phyloP scores from a whole-genome alignment of 2,888 invertebrate species.

The Drosophila falleni region DNA sequence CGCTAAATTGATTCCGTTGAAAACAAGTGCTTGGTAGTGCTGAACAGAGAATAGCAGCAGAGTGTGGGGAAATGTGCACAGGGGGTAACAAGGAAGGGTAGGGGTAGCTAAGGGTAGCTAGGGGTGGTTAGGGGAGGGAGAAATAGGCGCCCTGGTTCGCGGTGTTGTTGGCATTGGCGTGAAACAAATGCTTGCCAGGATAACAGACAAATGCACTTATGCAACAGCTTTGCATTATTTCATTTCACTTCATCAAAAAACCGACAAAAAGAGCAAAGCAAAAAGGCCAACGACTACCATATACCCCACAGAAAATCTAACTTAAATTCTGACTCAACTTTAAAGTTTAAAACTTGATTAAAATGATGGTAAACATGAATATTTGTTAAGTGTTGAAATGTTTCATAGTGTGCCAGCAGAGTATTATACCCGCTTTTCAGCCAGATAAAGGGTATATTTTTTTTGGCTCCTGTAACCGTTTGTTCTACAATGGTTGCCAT shows the following conservation, averaged over 20 bases:
- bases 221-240: conserved; percentile 61
- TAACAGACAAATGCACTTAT: conserved; percentile 76
- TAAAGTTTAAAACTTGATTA: no score
- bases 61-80: conserved; percentile 1
- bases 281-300: background rate
- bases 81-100: background rate
- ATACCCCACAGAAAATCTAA: background rate
- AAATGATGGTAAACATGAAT: no score
- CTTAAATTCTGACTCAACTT: no score
- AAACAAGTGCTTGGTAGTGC: conserved; percentile 51
- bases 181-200: conserved; percentile 58
- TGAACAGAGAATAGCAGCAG: background rate
- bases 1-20: conserved; percentile 74
- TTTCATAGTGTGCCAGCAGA: background rate
- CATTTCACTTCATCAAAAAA: conserved; percentile 49
- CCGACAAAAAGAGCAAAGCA: conserved; percentile 22
- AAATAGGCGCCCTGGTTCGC: conserved; percentile 2
- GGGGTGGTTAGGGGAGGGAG: background rate
- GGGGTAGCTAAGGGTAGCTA: background rate
- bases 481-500: conserved; percentile 38
- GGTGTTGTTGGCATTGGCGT: conserved; percentile 28
- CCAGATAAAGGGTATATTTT: background rate
- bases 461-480: conserved; percentile 28
- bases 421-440: background rate
- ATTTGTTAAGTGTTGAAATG: no score